Conservation (phyloP, 2,888 invertebrate genomes). For the Hylaea fasciaria region DNA sequence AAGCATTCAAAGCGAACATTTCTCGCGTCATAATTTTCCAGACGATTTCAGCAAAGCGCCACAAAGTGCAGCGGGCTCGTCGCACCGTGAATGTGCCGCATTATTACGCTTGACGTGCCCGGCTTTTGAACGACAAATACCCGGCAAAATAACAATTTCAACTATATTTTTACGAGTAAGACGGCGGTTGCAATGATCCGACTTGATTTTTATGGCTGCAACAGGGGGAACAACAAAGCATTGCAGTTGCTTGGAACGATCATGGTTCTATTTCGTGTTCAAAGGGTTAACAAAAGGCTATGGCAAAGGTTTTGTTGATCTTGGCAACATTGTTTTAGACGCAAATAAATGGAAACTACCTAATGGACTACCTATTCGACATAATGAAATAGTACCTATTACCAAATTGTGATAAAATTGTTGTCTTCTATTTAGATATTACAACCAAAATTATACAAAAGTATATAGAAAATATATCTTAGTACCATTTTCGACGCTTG, state of each 20-base stretch:
- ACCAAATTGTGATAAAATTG: no score
- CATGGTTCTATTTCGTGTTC: not conserved
- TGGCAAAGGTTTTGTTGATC: no score
- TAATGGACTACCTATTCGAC: no score
- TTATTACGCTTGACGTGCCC: conserved; percentile 41
- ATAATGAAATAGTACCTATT: no score
- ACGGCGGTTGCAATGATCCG: conserved; percentile 25
- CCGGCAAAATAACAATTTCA: conserved; percentile 39
- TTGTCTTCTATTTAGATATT: no score
- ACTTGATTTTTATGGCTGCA: conserved; percentile 31
- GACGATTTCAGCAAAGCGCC: conserved; percentile 34
- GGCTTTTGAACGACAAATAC: conserved; percentile 38
- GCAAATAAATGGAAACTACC: no score
- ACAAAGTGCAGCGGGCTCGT: conserved; percentile 34
- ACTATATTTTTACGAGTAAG: conserved; percentile 28
- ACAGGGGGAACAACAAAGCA: conserved; percentile 9
- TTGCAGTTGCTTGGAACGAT: conserved; percentile 8
- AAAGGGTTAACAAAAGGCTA: not conserved
- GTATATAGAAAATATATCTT: no score
- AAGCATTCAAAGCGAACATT: conserved; percentile 30
- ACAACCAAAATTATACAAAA: no score
- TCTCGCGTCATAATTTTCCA: conserved; percentile 35
- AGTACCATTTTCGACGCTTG: no score
- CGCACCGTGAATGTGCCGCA: conserved; percentile 37
- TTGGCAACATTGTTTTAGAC: no score